Evolutionary conservation across 2,797 vertebrate species (phyloP), one percentile per base, ranked within the genome.

Genomic region (Gobio occitaniae): DNA sequence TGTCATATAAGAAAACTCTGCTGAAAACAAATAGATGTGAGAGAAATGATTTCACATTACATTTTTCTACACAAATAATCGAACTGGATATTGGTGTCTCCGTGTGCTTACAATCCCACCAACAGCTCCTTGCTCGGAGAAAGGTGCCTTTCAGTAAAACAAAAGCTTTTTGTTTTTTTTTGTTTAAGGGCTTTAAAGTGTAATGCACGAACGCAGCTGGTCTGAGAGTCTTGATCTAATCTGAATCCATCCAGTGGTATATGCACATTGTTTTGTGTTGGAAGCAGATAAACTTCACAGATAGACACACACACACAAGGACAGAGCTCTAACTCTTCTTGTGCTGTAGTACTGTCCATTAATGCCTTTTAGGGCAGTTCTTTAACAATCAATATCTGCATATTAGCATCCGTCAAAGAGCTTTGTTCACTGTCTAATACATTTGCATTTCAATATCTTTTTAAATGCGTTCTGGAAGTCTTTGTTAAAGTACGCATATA

Each of bases 401-500:
- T 75, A 80, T 78, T 47, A 76, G 79, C 66, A 72, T 77, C 82
- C 54, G 17, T 66, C 48, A 11, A 72, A 48, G 19, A 44, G 29
- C 36, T 68, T 52, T 32, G 71, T 52, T 93, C 92, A 97, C 65
- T 91, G 94, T 92, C 95, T 95, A 92, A 97, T 96, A 88, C 97
- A 98, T 93, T 97, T 99, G 95, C 98, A 99, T 95, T 95, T 97
- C 87, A 98, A 85, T 80, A 99, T 99, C 94, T 99, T 99, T 94
- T 98, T 98, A 93, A 99, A 99, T 80, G 98, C 97, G 93, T 93
- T 98, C 96, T 99, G 98, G 93, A 99, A 99, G 95, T 99, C 98
- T 91, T 98, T 99, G 95, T 99, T 99, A 94, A 99, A 99, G 91
- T 99, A 99, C 86, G 98, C 98, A 88, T 99, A 99, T 89, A 99